phyloP scores from a whole-genome alignment of 2,888 invertebrate species.

The Piscicola geometra region DNA sequence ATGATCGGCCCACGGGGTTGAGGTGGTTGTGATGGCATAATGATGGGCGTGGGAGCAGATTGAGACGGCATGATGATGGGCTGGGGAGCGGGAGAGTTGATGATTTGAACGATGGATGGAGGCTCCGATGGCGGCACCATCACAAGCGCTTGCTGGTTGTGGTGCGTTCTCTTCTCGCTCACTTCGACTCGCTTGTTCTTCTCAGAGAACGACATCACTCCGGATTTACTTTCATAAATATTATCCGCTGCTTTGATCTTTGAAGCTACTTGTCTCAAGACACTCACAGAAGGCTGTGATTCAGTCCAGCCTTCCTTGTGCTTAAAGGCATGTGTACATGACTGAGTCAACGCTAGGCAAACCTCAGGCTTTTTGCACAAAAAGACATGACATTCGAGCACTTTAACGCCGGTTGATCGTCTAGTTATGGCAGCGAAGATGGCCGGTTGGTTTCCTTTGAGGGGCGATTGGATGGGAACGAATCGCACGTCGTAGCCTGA shows the following conservation, averaged over 20 bases:
- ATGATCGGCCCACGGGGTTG: too few species aligned
- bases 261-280: slow-evolving; percentile 6
- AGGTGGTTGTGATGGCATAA: not conserved
- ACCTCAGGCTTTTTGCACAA: slow-evolving; percentile 73
- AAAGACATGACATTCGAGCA: slow-evolving; percentile 55
- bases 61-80: not conserved
- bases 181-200: too few species aligned
- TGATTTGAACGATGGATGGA: not conserved
- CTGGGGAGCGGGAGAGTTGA: slow-evolving; percentile 4
- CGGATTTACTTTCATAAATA: not conserved
- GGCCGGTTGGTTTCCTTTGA: slow-evolving; percentile 49
- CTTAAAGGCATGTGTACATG: slow-evolving; percentile 98
- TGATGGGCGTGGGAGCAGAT: not conserved
- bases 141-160: not conserved
- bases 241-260: slow-evolving; percentile 19
- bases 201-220: not conserved
- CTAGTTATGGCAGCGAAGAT: slow-evolving; percentile 54
- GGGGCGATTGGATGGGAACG: slow-evolving; percentile 51
- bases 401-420: slow-evolving; percentile 51
- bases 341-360: slow-evolving; percentile 91
- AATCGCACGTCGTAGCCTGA: slow-evolving; percentile 48
- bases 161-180: not conserved
- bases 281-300: slow-evolving; percentile 33
- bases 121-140: not conserved
- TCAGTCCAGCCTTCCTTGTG: slow-evolving; percentile 55